Evolutionary conservation across 1,140 invertebrate species (phyloP).

Genomic region (Lamellibrachia luymesi): DNA sequence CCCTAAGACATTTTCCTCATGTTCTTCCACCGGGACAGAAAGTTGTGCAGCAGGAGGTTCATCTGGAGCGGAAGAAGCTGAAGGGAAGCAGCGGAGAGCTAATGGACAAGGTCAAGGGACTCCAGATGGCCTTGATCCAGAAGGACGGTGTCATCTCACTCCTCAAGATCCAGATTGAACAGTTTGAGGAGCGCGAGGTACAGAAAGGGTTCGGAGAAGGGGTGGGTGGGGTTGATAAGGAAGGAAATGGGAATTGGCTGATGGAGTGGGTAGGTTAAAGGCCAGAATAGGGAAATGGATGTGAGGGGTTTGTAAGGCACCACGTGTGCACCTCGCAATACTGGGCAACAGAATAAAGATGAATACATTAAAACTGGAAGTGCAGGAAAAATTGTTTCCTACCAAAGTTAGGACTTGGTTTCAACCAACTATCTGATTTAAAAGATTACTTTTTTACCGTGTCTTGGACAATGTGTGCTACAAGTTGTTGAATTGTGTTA

Average conservation of each 20-base stretch:
- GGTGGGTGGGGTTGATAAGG: no score
- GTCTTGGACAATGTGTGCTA: no score
- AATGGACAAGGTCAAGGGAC: conserved; percentile 42
- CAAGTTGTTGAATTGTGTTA: no score
- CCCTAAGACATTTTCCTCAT: no score
- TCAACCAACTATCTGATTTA: no score
- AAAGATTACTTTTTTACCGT: no score
- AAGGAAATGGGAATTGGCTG: no score
- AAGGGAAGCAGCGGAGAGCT: conserved; percentile 37
- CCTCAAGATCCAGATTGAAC: neutral
- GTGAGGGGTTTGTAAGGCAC: neutral
- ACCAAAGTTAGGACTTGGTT: no score
- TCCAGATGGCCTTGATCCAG: conserved; percentile 31
- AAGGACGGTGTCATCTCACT: neutral
- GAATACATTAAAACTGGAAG: no score
- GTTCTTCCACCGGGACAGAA: conserved; percentile 21
- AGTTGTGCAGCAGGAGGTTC: conserved; percentile 35
- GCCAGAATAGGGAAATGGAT: neutral
- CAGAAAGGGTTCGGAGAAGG: neutral
- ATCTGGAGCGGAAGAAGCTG: conserved; percentile 40
- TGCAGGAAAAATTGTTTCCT: no score
- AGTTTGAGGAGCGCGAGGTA: neutral
- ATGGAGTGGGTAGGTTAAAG: neutral
- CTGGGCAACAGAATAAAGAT: no score
- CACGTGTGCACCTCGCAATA: no score